Base-by-base conservation (phyloP, 1,140 invertebrate species). In the roundworm (Caenorhabditis elegans) region DNA sequence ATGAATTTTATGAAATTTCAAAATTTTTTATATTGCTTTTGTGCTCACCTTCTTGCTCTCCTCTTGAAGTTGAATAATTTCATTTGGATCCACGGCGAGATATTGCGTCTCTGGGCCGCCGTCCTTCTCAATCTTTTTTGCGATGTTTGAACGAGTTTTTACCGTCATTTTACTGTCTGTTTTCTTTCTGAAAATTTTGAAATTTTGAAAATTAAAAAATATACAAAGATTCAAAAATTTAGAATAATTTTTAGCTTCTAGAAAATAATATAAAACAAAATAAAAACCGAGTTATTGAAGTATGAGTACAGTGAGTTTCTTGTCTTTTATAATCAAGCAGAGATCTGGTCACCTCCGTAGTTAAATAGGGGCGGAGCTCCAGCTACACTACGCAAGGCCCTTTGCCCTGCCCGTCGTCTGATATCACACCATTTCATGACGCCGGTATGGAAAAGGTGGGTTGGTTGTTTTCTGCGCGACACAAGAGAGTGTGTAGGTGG, bases 1-100 rank as follows among this genome's bases (percentile, higher is more conserved):
- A 31, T 26, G 39, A 28, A 75, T 13, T 34, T 75, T 39, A 24
- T 19, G 39, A 49, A 22, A 60, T 6, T n/a, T n/a, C n/a, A n/a
- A n/a, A n/a, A n/a, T n/a, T n/a, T n/a, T n/a, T n/a, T n/a, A n/a
- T n/a, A n/a, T n/a, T n/a, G n/a, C n/a, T n/a, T n/a, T n/a, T n/a
- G n/a, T n/a, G 11, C 31, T 34, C 31, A 65, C 60, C n/a, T 86
- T 86, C 55, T 88, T 86, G 13, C 86, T 79, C 28, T 78, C 79
- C 36, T 88, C 84, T 53, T 81, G 79, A 26, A 88, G 48, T 22
- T 70, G 49, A 26, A 76, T 53, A 15, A 88, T 82, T 51, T 88
- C 87, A 51, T 88, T 87, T 39, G 60, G 60, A 70, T 70, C 39
- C 17, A 70, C 60, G 8, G 60, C 60, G 10, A 70, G 19, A 70